phyloP scores from a whole-genome alignment of 2,888 invertebrate species.

The Habrosyne pyritoides region DNA sequence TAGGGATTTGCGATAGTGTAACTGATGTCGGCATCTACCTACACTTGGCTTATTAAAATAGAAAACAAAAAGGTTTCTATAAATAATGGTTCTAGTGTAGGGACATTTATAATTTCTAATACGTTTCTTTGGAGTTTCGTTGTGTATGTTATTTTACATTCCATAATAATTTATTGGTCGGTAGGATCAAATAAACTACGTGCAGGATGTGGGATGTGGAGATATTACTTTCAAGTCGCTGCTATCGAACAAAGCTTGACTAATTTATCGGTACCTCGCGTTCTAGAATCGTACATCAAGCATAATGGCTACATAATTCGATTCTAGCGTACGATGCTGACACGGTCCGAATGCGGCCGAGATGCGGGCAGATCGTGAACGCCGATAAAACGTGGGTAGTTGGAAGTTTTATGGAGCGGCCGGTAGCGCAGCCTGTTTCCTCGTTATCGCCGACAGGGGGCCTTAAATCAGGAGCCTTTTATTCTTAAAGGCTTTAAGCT shows the following conservation, averaged over 20 bases:
- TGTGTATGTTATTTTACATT: background rate
- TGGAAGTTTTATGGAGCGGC: slow-evolving; percentile 71
- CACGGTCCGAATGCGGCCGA: slow-evolving; percentile 61
- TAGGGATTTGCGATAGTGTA: slow-evolving; percentile 51
- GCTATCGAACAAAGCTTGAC: slow-evolving; percentile 33
- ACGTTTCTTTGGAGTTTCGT: no score
- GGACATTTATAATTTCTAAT: no score
- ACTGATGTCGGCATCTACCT: slow-evolving; percentile 32
- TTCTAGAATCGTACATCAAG: slow-evolving; percentile 57
- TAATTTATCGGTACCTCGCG: slow-evolving; percentile 55
- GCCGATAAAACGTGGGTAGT: slow-evolving; percentile 70
- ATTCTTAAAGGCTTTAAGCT: slow-evolving; percentile 67
- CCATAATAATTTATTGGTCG: no score
- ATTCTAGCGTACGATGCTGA: slow-evolving; percentile 62
- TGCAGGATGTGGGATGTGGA: slow-evolving; percentile 2
- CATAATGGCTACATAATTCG: slow-evolving; percentile 70
- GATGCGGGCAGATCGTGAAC: slow-evolving; percentile 69
- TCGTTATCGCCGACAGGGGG: slow-evolving; percentile 74
- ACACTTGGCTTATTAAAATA: slow-evolving; percentile 27
- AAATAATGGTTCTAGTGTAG: no score
- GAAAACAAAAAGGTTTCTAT: background rate
- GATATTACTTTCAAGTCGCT: slow-evolving; percentile 19
- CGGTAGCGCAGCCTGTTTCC: slow-evolving; percentile 67
- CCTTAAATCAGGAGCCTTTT: slow-evolving; percentile 74
- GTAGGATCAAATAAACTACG: background rate